Evolutionary conservation across 2,797 vertebrate species (phyloP).

Genomic region (Sebastes flavidus): DNA sequence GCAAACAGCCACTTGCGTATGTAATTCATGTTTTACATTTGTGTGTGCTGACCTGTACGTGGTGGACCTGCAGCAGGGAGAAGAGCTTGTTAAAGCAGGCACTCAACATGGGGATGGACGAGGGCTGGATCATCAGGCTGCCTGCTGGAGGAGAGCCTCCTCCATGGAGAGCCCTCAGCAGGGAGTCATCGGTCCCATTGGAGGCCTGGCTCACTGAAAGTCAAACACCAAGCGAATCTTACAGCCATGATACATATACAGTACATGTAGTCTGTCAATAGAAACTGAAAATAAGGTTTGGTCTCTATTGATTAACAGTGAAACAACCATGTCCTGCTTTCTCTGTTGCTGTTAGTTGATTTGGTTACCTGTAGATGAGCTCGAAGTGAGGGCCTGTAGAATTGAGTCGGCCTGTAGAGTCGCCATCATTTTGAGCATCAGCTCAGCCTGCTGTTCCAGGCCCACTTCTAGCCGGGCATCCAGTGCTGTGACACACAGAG

Average conservation of each 20-base stretch:
- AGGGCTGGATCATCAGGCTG: constrained; percentile 88
- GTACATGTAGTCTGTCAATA: not conserved
- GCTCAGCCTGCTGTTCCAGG: constrained; percentile 97
- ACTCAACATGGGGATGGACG: constrained; percentile 96
- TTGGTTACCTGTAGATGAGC: constrained; percentile 88
- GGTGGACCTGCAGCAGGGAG: constrained; percentile 97
- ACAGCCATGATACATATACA: not conserved
- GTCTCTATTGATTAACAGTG: not conserved
- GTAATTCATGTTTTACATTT: not conserved
- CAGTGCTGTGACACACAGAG: constrained; percentile 82
- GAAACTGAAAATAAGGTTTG: not conserved
- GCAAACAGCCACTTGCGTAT: too few species aligned
- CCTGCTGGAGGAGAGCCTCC: constrained; percentile 82
- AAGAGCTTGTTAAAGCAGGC: constrained; percentile 99
- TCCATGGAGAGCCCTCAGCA: constrained; percentile 90
- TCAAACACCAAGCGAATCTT: not conserved
- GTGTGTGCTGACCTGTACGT: constrained; percentile 90
- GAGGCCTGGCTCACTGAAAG: constrained; percentile 89
- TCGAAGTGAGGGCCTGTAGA: constrained; percentile 94
- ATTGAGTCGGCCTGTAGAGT: constrained; percentile 98
- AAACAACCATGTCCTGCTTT: not conserved
- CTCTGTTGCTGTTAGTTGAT: constrained; percentile 53
- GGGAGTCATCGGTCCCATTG: constrained; percentile 94
- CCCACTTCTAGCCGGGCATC: constrained; percentile 97
- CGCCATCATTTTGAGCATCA: constrained; percentile 99